These are phyloP conservation scores for Ctenodactylus gundi DNA, from an alignment of 2,113 vertebrate genomes.

Conservation along the genomic window DNA sequence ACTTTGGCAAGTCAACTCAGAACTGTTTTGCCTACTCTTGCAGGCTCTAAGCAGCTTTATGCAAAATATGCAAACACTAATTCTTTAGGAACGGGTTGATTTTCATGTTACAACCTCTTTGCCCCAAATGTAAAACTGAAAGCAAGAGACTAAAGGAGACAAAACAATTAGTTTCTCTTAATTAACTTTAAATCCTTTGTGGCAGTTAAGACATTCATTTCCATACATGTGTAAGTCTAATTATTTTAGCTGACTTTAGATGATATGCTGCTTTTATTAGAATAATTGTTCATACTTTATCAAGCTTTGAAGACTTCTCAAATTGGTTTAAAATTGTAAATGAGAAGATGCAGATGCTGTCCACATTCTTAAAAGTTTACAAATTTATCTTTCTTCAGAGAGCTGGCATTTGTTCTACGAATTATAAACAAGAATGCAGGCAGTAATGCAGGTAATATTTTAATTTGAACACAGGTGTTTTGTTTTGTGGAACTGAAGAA, in stretches of 20 bases:
- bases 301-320: slow-evolving; percentile 27
- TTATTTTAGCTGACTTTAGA: slow-evolving; percentile 42
- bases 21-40: slow-evolving; percentile 81
- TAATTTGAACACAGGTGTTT: slow-evolving; percentile 23
- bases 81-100: slow-evolving; percentile 70
- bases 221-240: slow-evolving; percentile 77
- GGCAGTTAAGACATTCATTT: slow-evolving; percentile 67
- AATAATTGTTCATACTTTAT: slow-evolving; percentile 56
- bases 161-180: slow-evolving; percentile 54
- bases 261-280: not conserved
- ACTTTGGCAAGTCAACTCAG: slow-evolving; percentile 76
- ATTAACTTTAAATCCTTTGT: slow-evolving; percentile 62
- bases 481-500: too few relatives aligned
- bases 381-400: not conserved
- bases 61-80: slow-evolving; percentile 83
- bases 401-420: not conserved
- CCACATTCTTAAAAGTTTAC: not conserved
- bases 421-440: not conserved
- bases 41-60: slow-evolving; percentile 66
- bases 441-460: slow-evolving; percentile 23
- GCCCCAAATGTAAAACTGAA: slow-evolving; percentile 49
- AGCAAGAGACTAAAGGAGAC: slow-evolving; percentile 56
- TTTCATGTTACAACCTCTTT: slow-evolving; percentile 78
- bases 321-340: slow-evolving; percentile 43
- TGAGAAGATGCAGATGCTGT: not conserved